Conservation (phyloP, 1,140 invertebrate genomes). For the Cherax destructor region DNA sequence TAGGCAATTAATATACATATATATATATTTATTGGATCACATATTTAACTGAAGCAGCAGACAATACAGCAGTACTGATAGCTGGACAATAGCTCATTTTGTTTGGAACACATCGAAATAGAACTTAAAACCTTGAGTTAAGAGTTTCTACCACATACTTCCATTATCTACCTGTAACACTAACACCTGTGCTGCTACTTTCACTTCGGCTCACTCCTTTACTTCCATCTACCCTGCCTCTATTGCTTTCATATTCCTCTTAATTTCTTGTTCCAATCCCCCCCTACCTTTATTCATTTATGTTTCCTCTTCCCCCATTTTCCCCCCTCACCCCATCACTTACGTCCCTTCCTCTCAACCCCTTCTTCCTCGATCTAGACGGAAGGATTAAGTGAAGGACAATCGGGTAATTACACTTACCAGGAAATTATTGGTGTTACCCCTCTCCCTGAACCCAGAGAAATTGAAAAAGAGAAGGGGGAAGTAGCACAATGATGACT, state of each 20-base stretch:
- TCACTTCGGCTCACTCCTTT: not conserved
- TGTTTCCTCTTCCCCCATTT: not conserved
- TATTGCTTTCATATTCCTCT: not conserved
- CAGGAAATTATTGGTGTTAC: slow-evolving; percentile 12
- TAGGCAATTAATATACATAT: too few relatives aligned
- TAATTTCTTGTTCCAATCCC: not conserved
- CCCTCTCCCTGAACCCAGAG: not conserved
- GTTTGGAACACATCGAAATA: too few relatives aligned
- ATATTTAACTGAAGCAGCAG: too few relatives aligned
- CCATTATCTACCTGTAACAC: not conserved
- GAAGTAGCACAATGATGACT: too few relatives aligned
- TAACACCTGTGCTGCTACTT: not conserved
- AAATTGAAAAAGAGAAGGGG: too few relatives aligned
- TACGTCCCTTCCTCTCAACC: not conserved
- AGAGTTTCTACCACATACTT: too few relatives aligned
- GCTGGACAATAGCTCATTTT: too few relatives aligned
- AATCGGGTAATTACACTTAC: slow-evolving; percentile 27
- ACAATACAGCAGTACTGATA: too few relatives aligned
- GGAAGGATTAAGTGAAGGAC: slow-evolving; percentile 22
- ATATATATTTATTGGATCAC: too few relatives aligned
- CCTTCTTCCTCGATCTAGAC: too few relatives aligned
- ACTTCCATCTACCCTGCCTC: not conserved
- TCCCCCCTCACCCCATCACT: not conserved
- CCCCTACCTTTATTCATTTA: not conserved
- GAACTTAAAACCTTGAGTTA: too few relatives aligned